Conservation (phyloP, 2,113 vertebrate genomes). For the Reinhardtius hippoglossoides region DNA sequence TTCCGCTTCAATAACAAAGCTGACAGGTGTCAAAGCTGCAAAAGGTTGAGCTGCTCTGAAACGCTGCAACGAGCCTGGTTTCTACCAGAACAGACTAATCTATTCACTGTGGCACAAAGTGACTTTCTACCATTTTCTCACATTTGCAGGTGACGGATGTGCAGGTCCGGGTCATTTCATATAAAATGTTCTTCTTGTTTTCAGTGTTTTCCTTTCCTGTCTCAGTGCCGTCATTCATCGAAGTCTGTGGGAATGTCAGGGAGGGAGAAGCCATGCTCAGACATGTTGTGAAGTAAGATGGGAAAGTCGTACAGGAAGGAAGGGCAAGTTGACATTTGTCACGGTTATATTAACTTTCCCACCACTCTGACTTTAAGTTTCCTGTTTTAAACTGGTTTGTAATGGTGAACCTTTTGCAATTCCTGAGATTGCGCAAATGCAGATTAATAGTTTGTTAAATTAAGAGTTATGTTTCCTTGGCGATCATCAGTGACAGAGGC, state of each 20-base stretch:
- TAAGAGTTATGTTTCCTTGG: no score
- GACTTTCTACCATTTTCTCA: conserved; percentile 26
- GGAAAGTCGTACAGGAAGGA: conserved; percentile 40
- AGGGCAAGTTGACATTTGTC: conserved; percentile 2
- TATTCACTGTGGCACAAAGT: conserved; percentile 4
- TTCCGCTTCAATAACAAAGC: conserved; percentile 58
- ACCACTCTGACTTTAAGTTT: no score
- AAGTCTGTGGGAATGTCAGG: conserved; percentile 2
- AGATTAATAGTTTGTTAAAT: no score
- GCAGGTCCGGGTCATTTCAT: neutral
- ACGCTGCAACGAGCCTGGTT: conserved; percentile 23
- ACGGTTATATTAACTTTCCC: neutral
- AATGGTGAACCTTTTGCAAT: neutral
- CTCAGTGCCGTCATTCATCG: neutral
- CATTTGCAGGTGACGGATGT: neutral
- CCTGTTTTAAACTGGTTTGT: no score
- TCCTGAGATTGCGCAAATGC: no score
- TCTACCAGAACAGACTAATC: conserved; percentile 18
- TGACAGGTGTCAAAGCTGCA: conserved; percentile 45
- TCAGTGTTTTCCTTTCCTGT: neutral
- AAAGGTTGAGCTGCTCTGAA: neutral
- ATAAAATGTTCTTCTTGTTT: neutral
- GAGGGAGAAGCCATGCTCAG: conserved; percentile 40
- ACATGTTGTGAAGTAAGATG: conserved; percentile 45
- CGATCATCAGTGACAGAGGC: no score